Base-by-base conservation (phyloP, 2,797 vertebrate genomes). In the Ctenopoma multispine region DNA sequence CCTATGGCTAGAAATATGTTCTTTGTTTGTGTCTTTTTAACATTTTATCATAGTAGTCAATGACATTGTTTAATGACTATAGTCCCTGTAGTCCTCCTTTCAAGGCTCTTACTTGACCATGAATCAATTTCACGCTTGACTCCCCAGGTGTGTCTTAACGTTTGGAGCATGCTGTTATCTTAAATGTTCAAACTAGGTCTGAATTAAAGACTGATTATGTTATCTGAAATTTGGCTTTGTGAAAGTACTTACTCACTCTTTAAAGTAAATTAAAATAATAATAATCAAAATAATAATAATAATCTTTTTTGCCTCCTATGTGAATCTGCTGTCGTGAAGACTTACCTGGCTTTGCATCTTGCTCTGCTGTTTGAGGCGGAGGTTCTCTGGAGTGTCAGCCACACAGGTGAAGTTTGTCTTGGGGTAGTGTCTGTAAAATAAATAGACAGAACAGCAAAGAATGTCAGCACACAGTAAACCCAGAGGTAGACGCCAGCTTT, bases 311-410 rank as follows among this genome's bases (percentile, higher is more conserved):
- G 58, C n/a, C 43, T 69, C 2, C 13, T 23, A 31, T 48, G 8
- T 48, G 49, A 34, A 46, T 47, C 7, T 21, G 21, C 44, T 38
- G 27, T 47, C 14, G 53, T 9, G 18, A 49, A 21, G 38, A 34
- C 3, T 82, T 93, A 98, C 97, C 94, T 96, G 95, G 93, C 98
- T 99, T 92, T 99, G 97, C 75, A 98, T 96, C 94, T 97, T 95
- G 8, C 95, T 98, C 94, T 99, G 98, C 88, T 98, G 94, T 96
- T 97, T 97, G 72, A 99, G 96, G 44, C 98, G 97, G 83, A 96
- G 94, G 91, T 99, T 99, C 95, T 99, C 97, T 3, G 97, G 97
- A 77, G 98, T 98, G 90, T 99, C 98, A 7, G 96, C 96, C 93
- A 99, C 97, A 79, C 93, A 95, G 91, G 98, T 99, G 93, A 98